Evolutionary conservation across 2,797 vertebrate genomes (phyloP), one percentile per base, ranked within the genome.

Genomic region (Bradypodion ventrale): DNA sequence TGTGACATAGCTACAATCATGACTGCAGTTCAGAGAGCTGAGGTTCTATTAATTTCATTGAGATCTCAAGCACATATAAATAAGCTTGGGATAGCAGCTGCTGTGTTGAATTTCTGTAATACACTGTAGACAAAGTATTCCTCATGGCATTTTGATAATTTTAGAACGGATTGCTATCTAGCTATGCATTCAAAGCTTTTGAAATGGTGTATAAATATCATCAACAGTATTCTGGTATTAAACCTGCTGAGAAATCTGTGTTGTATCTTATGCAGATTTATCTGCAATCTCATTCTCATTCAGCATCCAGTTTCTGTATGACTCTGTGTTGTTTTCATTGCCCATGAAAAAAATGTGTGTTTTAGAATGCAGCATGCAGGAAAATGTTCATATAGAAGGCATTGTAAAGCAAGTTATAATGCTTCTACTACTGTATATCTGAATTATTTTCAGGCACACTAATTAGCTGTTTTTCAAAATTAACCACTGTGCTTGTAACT

Each of bases 131-230:
- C 52, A 83, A 65, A 84, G 78, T 65, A 60, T 91, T 13, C 32
- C 79, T 32, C 44, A 0, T 86, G 75, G 40, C 88, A 56, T 83
- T 91, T 88, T 77, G 87, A 65, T 85, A 87, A 90, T n/a, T 88
- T 88, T 9, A 80, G 82, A 70, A 84, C 16, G 9, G 72, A 65
- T 69, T 63, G 63, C 42, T 29, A 27, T 76, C 15, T 80, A 82
- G 56, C 7, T 68, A 60, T 69, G 16, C 40, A n/a, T 80, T 74
- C 56, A 72, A 49, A 68, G 27, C 37, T 75, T 80, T 68, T 76
- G 52, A 70, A 85, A 76, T 49, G n/a, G 49, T 76, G 75, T 56
- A 63, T 60, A 70, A 85, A 75, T 76, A 76, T 69, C 52, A 25
- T n/a, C 78, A 37, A 70, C 73, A 56, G 23, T 69, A 37, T 56